Base-by-base conservation (phyloP, 2,888 invertebrate genomes). In the Ichneumoninae sp. region DNA sequence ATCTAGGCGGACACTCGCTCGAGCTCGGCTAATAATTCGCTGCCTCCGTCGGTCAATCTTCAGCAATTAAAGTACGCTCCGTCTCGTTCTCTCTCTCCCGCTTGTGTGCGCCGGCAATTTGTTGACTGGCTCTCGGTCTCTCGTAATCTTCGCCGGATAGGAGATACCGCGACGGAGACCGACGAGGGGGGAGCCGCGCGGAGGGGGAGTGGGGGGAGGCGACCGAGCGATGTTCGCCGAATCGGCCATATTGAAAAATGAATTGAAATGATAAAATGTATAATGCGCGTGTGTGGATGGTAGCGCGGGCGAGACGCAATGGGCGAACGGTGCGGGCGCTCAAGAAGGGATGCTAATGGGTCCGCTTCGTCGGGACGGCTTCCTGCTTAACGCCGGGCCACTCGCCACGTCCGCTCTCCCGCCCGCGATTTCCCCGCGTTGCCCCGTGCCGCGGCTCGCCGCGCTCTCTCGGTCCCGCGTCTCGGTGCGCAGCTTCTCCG, bases 351-450 rank as follows among this genome's bases (percentile, higher is more conserved):
- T 94, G 94, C 94, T 94, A 94, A 94, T 94, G 93, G 94, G 91
- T 92, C 92, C 93, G 93, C 93, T 94, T 93, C 94, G 95, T 95
- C 95, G 95, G 95, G 95, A 95, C 95, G 94, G 94, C 93, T 94
- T 94, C 94, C 94, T 94, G 95, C 95, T 93, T 93, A 93, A 93
- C 93, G 92, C 92, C 92, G 90, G 90, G 90, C 92, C 92, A 91
- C 91, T 92, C 92, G 91, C 91, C 89, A 91, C 91, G 92, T 91
- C 92, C 92, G 89, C 86, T 84, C 85, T 85, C 83, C 85, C 81
- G 78, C 78, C 76, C 80, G 75, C 76, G 81, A 81, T 78, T 85
- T 74, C 85, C 82, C 85, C 85, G 86, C 87, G 83, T 85, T 86
- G 86, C 87, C 82, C 83, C 83, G 83, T 87, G 66, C 71, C 76